Evolutionary conservation across 2,888 invertebrate genomes (phyloP).

Genomic region (Mylabris sibirica): DNA sequence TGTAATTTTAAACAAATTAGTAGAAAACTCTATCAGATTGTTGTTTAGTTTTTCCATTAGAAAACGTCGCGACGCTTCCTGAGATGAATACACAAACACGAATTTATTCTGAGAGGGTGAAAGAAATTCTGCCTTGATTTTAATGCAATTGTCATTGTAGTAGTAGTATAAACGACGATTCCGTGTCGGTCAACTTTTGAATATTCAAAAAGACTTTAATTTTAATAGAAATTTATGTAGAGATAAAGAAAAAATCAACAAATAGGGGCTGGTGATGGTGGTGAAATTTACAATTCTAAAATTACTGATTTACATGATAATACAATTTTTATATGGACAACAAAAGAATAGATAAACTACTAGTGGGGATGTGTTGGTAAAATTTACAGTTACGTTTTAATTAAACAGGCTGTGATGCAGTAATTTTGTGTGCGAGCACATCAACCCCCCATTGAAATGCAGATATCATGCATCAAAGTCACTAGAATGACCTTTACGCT

Average conservation of each 20-base stretch:
- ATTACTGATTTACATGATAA: conserved; percentile 37
- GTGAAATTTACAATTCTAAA: conserved; percentile 39
- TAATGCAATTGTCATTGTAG: background rate
- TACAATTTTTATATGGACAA: conserved; percentile 22
- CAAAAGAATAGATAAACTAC: background rate
- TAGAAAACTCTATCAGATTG: background rate
- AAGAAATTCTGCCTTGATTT: background rate
- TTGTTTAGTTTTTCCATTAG: background rate
- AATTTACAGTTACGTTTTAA: background rate
- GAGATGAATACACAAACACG: background rate
- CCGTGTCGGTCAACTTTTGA: conserved; percentile 23
- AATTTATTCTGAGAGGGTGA: background rate
- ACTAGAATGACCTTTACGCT: conserved; percentile 43
- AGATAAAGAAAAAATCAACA: no score
- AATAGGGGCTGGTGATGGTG: background rate
- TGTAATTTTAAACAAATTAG: background rate
- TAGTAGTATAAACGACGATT: background rate
- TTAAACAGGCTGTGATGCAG: background rate
- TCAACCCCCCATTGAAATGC: conserved; percentile 29
- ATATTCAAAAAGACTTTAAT: conserved; percentile 26
- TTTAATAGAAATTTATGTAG: conserved; percentile 16
- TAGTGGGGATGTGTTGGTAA: background rate
- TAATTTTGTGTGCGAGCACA: conserved; percentile 25
- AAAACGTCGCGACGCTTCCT: conserved; percentile 1
- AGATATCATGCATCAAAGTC: conserved; percentile 24